Base-by-base conservation (phyloP, 1,140 invertebrate species). In the Theocolax elegans region DNA sequence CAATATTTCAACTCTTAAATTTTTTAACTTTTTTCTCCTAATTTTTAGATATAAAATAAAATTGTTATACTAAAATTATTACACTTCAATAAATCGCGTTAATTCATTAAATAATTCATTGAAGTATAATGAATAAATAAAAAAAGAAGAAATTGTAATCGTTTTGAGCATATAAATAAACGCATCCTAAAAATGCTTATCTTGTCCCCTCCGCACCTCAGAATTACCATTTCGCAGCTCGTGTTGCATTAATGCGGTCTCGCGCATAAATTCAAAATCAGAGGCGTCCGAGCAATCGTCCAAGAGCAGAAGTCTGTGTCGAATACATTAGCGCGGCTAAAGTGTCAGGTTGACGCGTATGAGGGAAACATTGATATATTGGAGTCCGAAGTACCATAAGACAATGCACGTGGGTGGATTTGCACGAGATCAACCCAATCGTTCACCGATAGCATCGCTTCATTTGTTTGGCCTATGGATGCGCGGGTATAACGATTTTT, bases 331-430 rank as follows among this genome's bases (percentile, higher is more conserved):
- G 19, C 48, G 2, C 40, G 9, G 27, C 44, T 23, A 19, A 63
- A 23, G 44, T 49, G 44, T 48, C 44, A 63, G 25, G 4, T 3
- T 35, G 53, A 17, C 2, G 31, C 54, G 35, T 40, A 58, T 40
- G 35, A 40, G 31, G 54, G 31, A 58, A 40, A 58, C 17, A 15
- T 19, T 21, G 59, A 48, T 42, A 17, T 44, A 54, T 54, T 54
- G 12, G n/a, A n/a, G n/a, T 44, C 7, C 15, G 12, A 15, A 35
- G 31, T 35, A 35, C 31, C 31, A 31, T 54, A 35, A 71, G 72
- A 75, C 73, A 77, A 76, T 71, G 40, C 58, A 31, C 54, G 76
- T 77, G 66, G 76, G 74, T 35, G 44, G 67, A n/a, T 65, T 72
- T 75, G 51, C 31, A 35, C 10, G 31, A 6, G 4, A 35, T 35